phyloP scores from a whole-genome alignment of 2,113 vertebrate genomes.

The Silurus meridionalis region DNA sequence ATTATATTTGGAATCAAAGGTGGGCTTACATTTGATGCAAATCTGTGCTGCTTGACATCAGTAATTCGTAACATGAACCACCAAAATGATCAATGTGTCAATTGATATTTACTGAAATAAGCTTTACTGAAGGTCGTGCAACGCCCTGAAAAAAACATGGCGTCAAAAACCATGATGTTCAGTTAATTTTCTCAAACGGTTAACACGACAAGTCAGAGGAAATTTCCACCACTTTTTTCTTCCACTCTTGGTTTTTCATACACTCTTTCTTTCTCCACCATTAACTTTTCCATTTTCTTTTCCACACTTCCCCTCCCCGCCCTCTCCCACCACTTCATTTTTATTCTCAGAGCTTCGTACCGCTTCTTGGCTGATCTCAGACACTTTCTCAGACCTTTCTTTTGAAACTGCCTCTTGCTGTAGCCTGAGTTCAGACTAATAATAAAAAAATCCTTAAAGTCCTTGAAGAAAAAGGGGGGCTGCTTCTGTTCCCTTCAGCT shows the following conservation, averaged over 20 bases:
- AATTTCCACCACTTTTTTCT: constrained; percentile 12
- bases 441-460: neutral
- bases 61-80: neutral
- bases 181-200: neutral
- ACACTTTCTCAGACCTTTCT: constrained; percentile 8
- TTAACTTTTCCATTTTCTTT: constrained; percentile 42
- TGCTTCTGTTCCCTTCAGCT: neutral
- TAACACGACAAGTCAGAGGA: constrained; percentile 24
- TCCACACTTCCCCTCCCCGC: neutral
- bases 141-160: neutral
- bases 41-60: neutral
- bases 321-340: neutral
- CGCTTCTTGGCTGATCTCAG: constrained; percentile 7
- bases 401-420: neutral
- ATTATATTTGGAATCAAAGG: neutral
- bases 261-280: constrained; percentile 14
- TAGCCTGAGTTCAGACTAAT: constrained; percentile 2
- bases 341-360: neutral
- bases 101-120: neutral
- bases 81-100: neutral
- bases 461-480: neutral
- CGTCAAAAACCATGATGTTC: neutral
- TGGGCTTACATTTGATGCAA: neutral
- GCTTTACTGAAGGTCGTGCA: neutral
- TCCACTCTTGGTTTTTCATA: neutral